phyloP scores from a whole-genome alignment of 2,797 vertebrate species.

The Ibycter americanus region DNA sequence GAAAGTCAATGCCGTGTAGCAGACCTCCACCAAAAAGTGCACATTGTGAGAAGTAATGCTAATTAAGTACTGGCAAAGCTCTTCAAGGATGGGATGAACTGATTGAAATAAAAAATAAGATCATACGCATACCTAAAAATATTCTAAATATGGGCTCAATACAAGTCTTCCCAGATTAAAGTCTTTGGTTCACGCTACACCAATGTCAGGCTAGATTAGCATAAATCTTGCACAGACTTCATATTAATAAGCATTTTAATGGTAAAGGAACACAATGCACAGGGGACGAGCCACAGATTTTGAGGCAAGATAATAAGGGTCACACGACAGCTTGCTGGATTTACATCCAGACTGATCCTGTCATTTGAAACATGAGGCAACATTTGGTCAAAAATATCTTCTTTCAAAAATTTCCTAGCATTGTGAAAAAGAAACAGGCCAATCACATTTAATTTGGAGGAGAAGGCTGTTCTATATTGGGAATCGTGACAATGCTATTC shows the following conservation, averaged over 20 bases:
- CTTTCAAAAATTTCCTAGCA: background rate
- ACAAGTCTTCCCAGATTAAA: background rate
- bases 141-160: background rate
- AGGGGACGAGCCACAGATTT: background rate
- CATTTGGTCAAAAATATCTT: background rate
- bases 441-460: background rate
- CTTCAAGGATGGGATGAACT: background rate
- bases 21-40: background rate
- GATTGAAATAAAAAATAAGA: background rate
- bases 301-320: background rate
- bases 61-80: background rate
- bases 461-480: background rate
- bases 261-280: background rate
- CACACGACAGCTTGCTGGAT: background rate
- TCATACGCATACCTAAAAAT: background rate
- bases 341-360: background rate
- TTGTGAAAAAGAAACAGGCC: background rate
- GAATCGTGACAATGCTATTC: background rate
- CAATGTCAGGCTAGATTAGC: accelerated
- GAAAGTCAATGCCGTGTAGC: background rate
- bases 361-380: background rate
- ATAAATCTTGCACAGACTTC: background rate
- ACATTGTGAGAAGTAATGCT: background rate
- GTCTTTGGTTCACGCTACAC: background rate
- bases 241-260: background rate